A percentile compares a stretch with the other conserved stretches of the same genome.
phyloP scores from a whole-genome alignment of 2,888 invertebrate species.

The Rhopalosiphum nymphaeae region DNA sequence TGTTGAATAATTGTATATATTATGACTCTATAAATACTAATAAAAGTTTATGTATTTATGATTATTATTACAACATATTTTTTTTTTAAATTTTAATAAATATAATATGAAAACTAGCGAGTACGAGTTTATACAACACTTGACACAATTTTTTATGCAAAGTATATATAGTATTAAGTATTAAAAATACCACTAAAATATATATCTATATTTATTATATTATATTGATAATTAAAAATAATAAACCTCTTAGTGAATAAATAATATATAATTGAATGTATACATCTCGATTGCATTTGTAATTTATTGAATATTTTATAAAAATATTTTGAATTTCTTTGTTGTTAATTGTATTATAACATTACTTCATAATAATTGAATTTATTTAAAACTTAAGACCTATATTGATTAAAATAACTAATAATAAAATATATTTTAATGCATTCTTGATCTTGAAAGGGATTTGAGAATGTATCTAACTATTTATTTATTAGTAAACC shows the following conservation, averaged over 20 bases:
- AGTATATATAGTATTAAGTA: neutral
- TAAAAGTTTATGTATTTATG: neutral
- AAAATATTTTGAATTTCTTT: neutral
- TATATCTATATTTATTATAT: neutral
- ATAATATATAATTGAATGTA: neutral
- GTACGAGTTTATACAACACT: neutral
- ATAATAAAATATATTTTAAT: neutral
- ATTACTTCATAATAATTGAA: neutral
- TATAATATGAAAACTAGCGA: neutral
- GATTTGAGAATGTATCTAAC: neutral
- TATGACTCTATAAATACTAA: neutral
- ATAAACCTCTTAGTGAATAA: neutral
- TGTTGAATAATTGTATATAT: neutral
- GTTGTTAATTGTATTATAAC: neutral
- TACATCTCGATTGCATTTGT: neutral
- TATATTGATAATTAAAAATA: neutral
- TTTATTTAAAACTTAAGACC: neutral
- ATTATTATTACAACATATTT: neutral
- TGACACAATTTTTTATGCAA: neutral
- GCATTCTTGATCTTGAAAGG: neutral
- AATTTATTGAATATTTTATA: neutral
- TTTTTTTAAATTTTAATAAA: neutral
- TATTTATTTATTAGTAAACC: conserved; percentile 42
- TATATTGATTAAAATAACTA: neutral
- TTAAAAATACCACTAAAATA: neutral